Base-by-base conservation (phyloP, 1,140 invertebrate genomes). In the Drosophila fuyamai region DNA sequence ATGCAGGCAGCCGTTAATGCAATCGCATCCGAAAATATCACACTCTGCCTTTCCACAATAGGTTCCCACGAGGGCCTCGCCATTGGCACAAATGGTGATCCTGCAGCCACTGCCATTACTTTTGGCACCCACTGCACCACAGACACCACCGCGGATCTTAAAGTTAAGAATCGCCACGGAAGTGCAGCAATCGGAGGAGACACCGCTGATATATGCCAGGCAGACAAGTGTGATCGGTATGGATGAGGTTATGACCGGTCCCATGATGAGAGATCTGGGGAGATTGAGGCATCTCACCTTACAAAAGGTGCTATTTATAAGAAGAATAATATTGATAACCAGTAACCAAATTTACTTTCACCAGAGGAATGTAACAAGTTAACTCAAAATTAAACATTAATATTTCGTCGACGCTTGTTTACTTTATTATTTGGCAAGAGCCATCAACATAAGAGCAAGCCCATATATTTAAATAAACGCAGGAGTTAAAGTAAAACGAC, bases 21-120 rank as follows among this genome's bases (percentile, higher is more conserved):
- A 68, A 3, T 27, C 9, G 29, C 65, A 68, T 0, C 65, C 65
- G 7, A 36, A 50, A 1, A 43, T n/a, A 14, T 65, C 50, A n/a
- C 65, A 68, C 3, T 36, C 16, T 13, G 59, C 65, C 1, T 27
- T 29, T 5, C 65, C 65, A 27, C 68, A 68, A 5, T 41, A 54
- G 0, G 13, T 32, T 32, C 63, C 68, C 43, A 68, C 54, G 18
- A 68, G 7, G 16, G 63, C 27, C 16, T 50, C 27, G 4, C 65
- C 65, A 23, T 68, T 53, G 60, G 14, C 36, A 14, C 68, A 72
- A 18, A 72, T 68, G 29, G 18, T 50, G 7, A 68, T 14, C 13
- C 4, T 7, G n/a, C 50, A 71, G 27, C 29, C 44, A 46, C 16
- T n/a, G 4, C 2, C 5, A 4, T 36, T 38, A 18, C 5, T 29